Base-by-base conservation (phyloP, 2,888 invertebrate species). In the Dione vanillae region DNA sequence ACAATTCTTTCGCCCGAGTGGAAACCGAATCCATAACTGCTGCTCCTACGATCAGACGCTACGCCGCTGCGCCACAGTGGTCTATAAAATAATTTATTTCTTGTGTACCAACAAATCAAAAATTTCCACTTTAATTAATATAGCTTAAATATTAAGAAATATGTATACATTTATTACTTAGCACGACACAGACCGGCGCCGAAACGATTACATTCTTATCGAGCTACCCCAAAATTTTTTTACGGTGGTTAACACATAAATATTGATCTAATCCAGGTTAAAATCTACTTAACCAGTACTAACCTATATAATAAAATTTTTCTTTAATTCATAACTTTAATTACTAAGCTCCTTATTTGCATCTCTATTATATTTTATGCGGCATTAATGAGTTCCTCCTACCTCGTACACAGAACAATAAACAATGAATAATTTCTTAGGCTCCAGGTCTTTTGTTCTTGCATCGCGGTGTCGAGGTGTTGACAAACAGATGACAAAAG, bases 361-460 rank as follows among this genome's bases (percentile, higher is more conserved):
- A 49, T 19, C 35, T 47, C 47, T 37, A 49, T 64, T 49, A 59
- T 64, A 45, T 64, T 64, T 45, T 40, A 41, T n/a, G 56, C 16
- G 12, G 2, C 52, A 59, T 56, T 62, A 64, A 71, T 67, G 65
- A 65, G 58, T 61, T 61, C 2, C 65, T 14, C 49, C 35, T 61
- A 70, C 43, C 35, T 45, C 45, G 51, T 47, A 35, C 43, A 49
- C 16, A 70, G 35, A 71, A 67, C 70, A 70, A 70, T 61, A 66
- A 54, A 19, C 61, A 61, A 49, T 62, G 61, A 66, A 70, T 70
- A 61, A 49, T 70, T 49, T 67, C 67, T 61, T 52, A 41, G 65
- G 45, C 59, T 61, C 19, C 47, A 56, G 37, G 40, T 45, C 66
- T 70, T 70, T 66, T 70, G 70, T 70, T 66, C 59, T 51, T 11